Evolutionary conservation across 2,888 invertebrate species (phyloP), one percentile per base, ranked within the genome.

Genomic region (Acholoe squamosa): DNA sequence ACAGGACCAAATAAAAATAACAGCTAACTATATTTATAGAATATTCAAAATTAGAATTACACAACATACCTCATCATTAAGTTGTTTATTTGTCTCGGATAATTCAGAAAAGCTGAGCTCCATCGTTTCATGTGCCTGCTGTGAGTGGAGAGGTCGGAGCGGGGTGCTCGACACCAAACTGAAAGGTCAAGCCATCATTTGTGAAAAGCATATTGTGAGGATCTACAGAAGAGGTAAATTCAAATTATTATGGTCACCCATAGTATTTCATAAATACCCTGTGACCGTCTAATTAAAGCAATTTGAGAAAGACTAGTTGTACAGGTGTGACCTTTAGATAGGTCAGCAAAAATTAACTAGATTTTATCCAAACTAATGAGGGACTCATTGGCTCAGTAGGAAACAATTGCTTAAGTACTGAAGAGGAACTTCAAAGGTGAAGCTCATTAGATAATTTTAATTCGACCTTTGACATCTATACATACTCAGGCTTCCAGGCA

Each of bases 101-200:
- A 84, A 31, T 25, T 86, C 86, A 1, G 54, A n/a, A 31, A 86
- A 86, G 31, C 86, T 86, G 54, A 54, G 25, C 31, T 86, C 86
- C 31, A 54, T 25, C 31, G n/a, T 28, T 25, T 56, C 86, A 28
- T 14, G 19, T 0, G 25, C 54, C 25, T 54, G 52, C 10, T 16
- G 52, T 7, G 86, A 16, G 25, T 25, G 86, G 10, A 54, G 54
- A 22, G 86, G 86, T 19, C 56, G 77, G 14, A 52, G 7, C 22
- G 90, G 90, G 19, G 90, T 90, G 34, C 90, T 90, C 14, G 90
- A 90, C 19, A 77, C 52, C 28, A 89, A 34, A 31, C 89, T 80
- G 61, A 61, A 89, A 89, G 34, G 31, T 89, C 89, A 89, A 89
- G 43, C 43, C 43, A 43, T 43, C 43, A 43, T 43, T 43, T 3